Percentiles rank a stretch among this genome's conserved stretches.
These are phyloP conservation scores for Endotricha flammealis DNA, from an alignment of 2,888 invertebrate species.

Conservation along the genomic window DNA sequence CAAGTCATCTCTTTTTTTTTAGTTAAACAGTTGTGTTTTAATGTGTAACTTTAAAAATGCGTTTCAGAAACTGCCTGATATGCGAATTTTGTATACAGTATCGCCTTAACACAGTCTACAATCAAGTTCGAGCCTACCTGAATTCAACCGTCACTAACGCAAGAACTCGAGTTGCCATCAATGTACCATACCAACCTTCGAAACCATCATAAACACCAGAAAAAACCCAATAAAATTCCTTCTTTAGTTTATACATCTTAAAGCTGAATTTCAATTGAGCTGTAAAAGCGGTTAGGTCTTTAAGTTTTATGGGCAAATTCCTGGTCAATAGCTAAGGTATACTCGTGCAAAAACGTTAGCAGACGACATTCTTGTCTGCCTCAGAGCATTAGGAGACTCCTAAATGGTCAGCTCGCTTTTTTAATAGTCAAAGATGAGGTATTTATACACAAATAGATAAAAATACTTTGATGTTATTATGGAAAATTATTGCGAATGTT, in stretches of 20 bases:
- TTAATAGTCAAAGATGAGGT: constrained; percentile 8
- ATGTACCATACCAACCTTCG: constrained; percentile 24
- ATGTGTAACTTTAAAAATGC: too few species aligned
- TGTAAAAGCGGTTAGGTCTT: constrained; percentile 13
- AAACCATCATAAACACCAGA: background rate
- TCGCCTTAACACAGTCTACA: too few species aligned
- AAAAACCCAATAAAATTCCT: constrained; percentile 12
- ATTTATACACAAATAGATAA: constrained; percentile 3
- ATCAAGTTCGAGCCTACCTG: constrained; percentile 27
- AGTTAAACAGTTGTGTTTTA: too few species aligned
- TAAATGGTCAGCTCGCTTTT: constrained; percentile 51
- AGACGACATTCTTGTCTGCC: constrained; percentile 61
- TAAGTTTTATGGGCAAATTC: constrained; percentile 2
- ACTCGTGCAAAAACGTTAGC: constrained; percentile 62
- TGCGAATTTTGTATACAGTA: too few species aligned
- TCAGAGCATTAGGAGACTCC: constrained; percentile 37
- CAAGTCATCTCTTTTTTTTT: too few species aligned
- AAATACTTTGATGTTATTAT: constrained; percentile 2
- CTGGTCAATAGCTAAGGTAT: constrained; percentile 58
- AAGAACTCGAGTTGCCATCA: constrained; percentile 34
- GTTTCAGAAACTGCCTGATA: too few species aligned
- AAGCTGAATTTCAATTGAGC: constrained; percentile 8
- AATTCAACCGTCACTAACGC: constrained; percentile 24
- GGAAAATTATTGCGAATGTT: too few species aligned
- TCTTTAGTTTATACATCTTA: background rate